Evolutionary conservation across 2,113 vertebrate species (phyloP), one percentile per base, ranked within the genome.

Genomic region (Pavo muticus): DNA sequence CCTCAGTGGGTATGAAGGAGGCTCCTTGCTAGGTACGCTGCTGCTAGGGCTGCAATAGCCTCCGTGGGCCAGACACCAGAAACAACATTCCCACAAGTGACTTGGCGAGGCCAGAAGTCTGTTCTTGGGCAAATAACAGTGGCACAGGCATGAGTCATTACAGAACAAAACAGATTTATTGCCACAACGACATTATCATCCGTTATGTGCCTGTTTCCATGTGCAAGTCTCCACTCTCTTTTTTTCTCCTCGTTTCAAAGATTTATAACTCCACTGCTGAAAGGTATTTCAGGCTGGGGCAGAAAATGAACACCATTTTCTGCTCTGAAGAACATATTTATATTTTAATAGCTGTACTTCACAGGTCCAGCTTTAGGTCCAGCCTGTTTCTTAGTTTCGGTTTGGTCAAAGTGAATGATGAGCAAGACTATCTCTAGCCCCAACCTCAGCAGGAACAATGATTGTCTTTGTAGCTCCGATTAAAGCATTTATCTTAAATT

Each of bases 101-200:
- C 80, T 96, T 88, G 90, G 94, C 45, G 3, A 86, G 68, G 72
- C 90, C 85, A 87, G 78, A 86, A 91, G 88, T 93, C 88, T 95
- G 70, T 80, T 91, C 70, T 86, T 80, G 91, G 76, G 88, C 88
- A 91, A 94, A 48, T 32, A 88, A 61, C 76, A 88, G 88, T 87
- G 91, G 95, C 88, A 95, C 40, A 88, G 72, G 57, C 90, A 92
- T 91, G 90, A 96, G 80, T 95, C 94, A 93, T 9, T 91, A 78
- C 54, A 90, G 69, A 96, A 80, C 3, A 44, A 79, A 92, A 71
- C 19, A 81, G 86, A 93, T 95, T 97, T 94, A 95, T 94, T 91
- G 78, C 75, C 85, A 67, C 82, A 48, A 30, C 4, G 32, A 94
- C 87, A 93, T 64, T 72, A 84, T 75, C 90, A 84, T 84, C 73